A percentile compares a stretch with the other conserved stretches of the same genome.
Conservation (phyloP, 2,888 invertebrate genomes). For the Drosophila mimica region DNA sequence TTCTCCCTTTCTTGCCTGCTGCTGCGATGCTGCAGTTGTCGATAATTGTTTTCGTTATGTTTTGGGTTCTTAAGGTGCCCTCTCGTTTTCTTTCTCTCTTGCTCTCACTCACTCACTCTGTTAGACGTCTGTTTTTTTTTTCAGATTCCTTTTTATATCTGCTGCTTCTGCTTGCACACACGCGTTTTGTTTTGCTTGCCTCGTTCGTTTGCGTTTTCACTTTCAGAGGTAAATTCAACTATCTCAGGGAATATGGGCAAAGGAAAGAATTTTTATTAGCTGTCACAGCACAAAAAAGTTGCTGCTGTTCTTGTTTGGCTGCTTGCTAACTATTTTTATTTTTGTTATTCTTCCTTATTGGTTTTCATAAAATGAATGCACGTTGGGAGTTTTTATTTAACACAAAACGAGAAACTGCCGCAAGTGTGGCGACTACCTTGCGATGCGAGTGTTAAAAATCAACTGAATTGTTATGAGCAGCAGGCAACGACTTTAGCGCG, state of each 20-base stretch:
- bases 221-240: constrained; percentile 75
- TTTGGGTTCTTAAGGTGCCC: constrained; percentile 46
- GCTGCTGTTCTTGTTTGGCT: constrained; percentile 22
- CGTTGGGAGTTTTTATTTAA: constrained; percentile 28
- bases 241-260: constrained; percentile 41
- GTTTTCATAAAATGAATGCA: constrained; percentile 24
- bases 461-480: constrained; percentile 54
- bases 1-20: constrained; percentile 28
- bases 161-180: constrained; percentile 59
- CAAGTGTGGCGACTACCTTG: constrained; percentile 58
- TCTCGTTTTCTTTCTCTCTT: constrained; percentile 9
- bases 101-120: constrained; percentile 18
- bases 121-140: constrained; percentile 18
- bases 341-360: constrained; percentile 12
- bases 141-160: constrained; percentile 28
- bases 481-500: constrained; percentile 41
- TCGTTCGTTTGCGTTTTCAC: constrained; percentile 80
- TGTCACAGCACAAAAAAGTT: constrained; percentile 21
- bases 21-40: constrained; percentile 54
- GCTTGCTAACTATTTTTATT: constrained; percentile 12
- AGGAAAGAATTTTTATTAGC: constrained; percentile 36
- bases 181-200: constrained; percentile 77
- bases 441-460: constrained; percentile 65
- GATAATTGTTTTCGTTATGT: constrained; percentile 52
- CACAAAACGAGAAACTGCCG: constrained; percentile 29